Evolutionary conservation across 1,140 invertebrate genomes (phyloP), one percentile per base, ranked within the genome.

Genomic region (Trichonephila clavipes): DNA sequence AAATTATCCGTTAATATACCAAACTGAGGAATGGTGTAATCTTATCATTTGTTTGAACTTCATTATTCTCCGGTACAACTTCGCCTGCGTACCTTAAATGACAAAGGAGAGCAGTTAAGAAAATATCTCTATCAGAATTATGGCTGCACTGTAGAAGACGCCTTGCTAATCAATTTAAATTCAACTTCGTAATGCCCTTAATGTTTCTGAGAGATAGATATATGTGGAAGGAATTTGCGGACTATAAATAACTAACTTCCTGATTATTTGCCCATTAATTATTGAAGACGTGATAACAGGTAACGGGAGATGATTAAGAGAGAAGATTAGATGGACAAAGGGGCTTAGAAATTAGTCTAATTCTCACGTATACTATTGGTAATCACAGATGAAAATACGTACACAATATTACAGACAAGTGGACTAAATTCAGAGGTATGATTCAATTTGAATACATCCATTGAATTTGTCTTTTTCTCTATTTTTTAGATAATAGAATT

Each of bases 121-220:
- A 87, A 87, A 87, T 87, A 87, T 87, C 61, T 87, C 85, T 64
- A 62, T 87, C 61, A 64, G 85, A 87, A 64, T 87, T 87, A 87
- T 87, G 85, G 85, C 34, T 34, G 72, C 51, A 58, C 51, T 21
- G 44, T 21, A 18, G 82, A n/a, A 83, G 82, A 24, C 85, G 58
- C 59, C n/a, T 87, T 24, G 16, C 61, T 87, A 62, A 87, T 87
- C 61, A 87, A 87, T 87, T 87, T 87, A 87, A 64, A 62, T 64
- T 62, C 85, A 34, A 87, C 58, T 61, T 62, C n/a, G n/a, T 87
- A 87, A 87, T 64, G 59, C 16, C 85, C 85, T 87, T 87, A 64
- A 62, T 87, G 85, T 87, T 87, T 61, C 85, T 19, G 21, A 59
- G 28, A 28, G 28, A 24, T 24, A 58, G 61, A 87, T 87, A 87